A percentile compares a stretch with the other conserved stretches of the same genome.
These are phyloP conservation scores for Oreochromis niloticus DNA, from an alignment of 2,113 vertebrate genomes.

Conservation along the genomic window DNA sequence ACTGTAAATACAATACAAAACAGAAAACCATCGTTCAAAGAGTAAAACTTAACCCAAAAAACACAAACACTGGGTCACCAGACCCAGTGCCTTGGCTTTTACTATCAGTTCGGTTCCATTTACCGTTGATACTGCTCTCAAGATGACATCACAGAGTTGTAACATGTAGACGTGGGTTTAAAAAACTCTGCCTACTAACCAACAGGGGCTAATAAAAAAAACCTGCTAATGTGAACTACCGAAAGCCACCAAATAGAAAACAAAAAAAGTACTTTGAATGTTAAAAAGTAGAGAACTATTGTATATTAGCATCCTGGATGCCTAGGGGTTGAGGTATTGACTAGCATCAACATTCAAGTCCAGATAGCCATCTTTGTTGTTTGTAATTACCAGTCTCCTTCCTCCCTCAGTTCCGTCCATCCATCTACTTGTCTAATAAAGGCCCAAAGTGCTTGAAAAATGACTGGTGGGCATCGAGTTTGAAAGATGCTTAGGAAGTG, in stretches of 20 bases:
- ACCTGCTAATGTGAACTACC: neutral
- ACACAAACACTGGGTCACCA: neutral
- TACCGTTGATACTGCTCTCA: neutral
- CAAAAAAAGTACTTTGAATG: neutral
- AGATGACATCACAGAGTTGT: too few species aligned
- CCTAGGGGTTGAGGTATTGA: neutral
- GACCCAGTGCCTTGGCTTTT: neutral
- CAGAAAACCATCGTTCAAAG: neutral
- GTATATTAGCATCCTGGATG: neutral
- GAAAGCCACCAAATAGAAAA: neutral
- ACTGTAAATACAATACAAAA: neutral
- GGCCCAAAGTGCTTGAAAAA: neutral
- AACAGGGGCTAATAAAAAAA: neutral
- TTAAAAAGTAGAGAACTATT: neutral
- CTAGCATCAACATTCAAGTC: neutral
- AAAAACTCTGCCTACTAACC: neutral
- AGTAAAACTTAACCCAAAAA: neutral
- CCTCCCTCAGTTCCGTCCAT: neutral
- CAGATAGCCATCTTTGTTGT: neutral
- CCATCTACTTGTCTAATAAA: neutral
- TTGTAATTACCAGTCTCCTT: neutral
- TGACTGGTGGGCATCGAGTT: neutral
- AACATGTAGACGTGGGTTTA: neutral
- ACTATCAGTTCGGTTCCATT: neutral
- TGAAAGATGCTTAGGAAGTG: neutral